Evolutionary conservation across 2,797 vertebrate genomes (phyloP).

Genomic region (Mergus octosetaceus): DNA sequence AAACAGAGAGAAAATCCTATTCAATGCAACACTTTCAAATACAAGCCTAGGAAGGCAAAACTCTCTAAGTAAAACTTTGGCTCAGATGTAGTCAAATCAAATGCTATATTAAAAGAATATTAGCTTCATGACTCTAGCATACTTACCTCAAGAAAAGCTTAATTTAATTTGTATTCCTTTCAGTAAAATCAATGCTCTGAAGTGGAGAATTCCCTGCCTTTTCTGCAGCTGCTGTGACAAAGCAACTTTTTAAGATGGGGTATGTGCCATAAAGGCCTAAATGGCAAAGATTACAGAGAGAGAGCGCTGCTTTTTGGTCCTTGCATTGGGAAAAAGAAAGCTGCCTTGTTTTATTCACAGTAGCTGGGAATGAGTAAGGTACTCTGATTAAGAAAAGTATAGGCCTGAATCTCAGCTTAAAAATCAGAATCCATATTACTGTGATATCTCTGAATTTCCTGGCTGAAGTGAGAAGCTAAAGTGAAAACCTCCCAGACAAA

Average conservation of each 20-base stretch:
- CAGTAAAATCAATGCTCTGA: not conserved
- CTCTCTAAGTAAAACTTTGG: not conserved
- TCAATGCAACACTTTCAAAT: not conserved
- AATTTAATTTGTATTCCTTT: conserved; percentile 1
- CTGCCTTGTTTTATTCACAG: not conserved
- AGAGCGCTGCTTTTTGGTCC: not conserved
- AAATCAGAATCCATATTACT: not conserved
- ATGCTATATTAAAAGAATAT: not conserved
- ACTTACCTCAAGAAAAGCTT: not conserved
- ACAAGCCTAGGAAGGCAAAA: not conserved
- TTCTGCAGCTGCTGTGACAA: not conserved
- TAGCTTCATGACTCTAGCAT: not conserved
- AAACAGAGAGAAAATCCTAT: not conserved
- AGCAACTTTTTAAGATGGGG: not conserved
- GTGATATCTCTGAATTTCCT: not conserved
- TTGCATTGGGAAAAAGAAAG: not conserved
- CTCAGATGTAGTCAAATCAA: not conserved
- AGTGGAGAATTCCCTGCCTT: not conserved
- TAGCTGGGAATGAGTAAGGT: not conserved
- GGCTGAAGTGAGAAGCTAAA: not conserved
- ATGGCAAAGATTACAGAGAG: not conserved
- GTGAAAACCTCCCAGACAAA: not conserved
- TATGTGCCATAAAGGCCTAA: not conserved
- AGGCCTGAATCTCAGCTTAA: not conserved
- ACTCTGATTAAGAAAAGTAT: not conserved